Evolutionary conservation across 2,113 vertebrate species (phyloP).

Genomic region (Antechinus stuartii): DNA sequence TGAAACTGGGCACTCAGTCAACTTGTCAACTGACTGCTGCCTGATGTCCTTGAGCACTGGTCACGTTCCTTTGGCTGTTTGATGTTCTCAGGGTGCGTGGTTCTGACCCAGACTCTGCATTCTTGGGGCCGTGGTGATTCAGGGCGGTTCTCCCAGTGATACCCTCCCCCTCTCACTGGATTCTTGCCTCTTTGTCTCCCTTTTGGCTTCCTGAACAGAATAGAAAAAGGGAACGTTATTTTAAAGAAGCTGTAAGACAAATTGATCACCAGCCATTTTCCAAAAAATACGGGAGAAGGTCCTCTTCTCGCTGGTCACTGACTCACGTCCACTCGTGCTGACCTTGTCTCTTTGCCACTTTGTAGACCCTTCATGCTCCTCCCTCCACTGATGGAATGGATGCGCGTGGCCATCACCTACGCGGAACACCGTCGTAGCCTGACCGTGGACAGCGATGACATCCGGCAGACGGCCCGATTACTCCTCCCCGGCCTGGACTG

Average conservation of each 20-base stretch:
- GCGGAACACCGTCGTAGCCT: constrained; percentile 96
- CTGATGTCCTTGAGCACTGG: not conserved
- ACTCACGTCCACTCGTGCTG: not conserved
- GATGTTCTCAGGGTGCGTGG: not conserved
- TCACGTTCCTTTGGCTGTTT: not conserved
- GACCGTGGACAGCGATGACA: constrained; percentile 96
- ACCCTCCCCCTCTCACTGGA: not conserved
- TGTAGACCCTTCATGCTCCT: constrained; percentile 95
- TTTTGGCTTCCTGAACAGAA: not conserved
- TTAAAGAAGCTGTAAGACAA: not conserved
- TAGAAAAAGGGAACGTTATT: not conserved
- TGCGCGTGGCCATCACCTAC: constrained; percentile 96
- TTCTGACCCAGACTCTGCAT: too few species aligned
- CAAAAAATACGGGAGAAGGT: not conserved
- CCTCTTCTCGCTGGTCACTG: not conserved
- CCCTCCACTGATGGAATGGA: constrained; percentile 99
- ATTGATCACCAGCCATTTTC: not conserved
- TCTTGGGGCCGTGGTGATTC: too few species aligned
- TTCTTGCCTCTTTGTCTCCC: not conserved
- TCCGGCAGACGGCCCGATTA: constrained; percentile 94
- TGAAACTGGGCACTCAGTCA: not conserved
- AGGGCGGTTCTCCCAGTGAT: not conserved
- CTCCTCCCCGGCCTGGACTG: constrained; percentile 97
- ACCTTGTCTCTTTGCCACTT: not conserved
- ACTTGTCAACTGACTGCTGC: not conserved